Evolutionary conservation across 1,140 invertebrate species (phyloP).

Genomic region (Micrasema minimum): DNA sequence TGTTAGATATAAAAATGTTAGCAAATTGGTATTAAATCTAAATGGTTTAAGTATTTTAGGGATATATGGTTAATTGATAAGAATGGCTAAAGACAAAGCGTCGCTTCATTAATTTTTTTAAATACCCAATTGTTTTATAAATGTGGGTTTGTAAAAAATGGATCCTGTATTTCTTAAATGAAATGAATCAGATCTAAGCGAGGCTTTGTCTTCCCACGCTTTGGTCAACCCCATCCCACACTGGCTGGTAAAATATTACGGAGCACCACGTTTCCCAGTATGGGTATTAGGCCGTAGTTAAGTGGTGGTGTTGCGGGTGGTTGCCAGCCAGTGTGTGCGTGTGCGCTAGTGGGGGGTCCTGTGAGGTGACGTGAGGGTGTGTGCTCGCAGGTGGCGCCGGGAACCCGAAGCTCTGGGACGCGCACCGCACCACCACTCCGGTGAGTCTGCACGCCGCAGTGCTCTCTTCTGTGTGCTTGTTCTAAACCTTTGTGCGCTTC

Average conservation of each 20-base stretch:
- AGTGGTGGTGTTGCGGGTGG: no score
- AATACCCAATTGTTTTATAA: no score
- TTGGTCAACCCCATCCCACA: constrained; percentile 22
- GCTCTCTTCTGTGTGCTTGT: neutral
- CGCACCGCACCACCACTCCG: constrained; percentile 63
- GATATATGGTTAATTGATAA: neutral
- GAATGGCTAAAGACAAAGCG: constrained; percentile 17
- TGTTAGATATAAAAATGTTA: neutral
- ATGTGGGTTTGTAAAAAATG: no score
- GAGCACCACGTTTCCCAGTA: no score
- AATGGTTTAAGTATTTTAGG: constrained; percentile 3
- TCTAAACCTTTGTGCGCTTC: neutral
- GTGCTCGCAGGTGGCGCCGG: constrained; percentile 58
- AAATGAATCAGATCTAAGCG: no score
- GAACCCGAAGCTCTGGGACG: constrained; percentile 60
- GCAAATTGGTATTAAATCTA: neutral
- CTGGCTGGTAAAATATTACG: neutral
- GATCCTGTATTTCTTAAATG: no score
- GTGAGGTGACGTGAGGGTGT: constrained; percentile 44
- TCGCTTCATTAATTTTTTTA: neutral
- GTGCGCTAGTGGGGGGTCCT: constrained; percentile 40
- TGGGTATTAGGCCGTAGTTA: no score
- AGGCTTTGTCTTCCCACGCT: constrained; percentile 17
- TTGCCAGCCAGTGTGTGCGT: constrained; percentile 1
- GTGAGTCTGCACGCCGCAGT: constrained; percentile 58